These are phyloP conservation scores for Pseudomugil tenellus DNA, from an alignment of 2,797 vertebrate species.

Conservation along the genomic window DNA sequence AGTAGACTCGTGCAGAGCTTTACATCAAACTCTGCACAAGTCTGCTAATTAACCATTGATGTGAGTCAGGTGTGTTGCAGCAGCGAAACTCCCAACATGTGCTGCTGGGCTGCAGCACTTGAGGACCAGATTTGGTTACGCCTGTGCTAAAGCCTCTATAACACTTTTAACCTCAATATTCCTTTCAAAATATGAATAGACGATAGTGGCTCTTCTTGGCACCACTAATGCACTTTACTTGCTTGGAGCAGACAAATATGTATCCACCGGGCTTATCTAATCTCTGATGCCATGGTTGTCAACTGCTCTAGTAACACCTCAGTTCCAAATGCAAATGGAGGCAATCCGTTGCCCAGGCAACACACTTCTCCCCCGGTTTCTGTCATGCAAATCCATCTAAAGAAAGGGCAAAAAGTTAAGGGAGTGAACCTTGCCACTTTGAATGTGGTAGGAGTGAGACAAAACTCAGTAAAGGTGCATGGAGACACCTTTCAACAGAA, in stretches of 20 bases:
- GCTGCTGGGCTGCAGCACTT: slow-evolving; percentile 17
- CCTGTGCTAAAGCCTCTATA: slow-evolving; percentile 29
- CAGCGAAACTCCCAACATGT: too few species aligned
- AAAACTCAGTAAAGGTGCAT: slow-evolving; percentile 50
- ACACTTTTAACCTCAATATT: slow-evolving; percentile 17
- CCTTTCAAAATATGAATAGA: slow-evolving; percentile 38
- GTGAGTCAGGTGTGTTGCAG: too few species aligned
- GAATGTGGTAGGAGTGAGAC: slow-evolving; percentile 60
- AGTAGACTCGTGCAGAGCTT: too few species aligned
- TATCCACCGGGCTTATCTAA: slow-evolving; percentile 69
- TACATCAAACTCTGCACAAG: too few species aligned
- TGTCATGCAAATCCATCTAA: slow-evolving; percentile 80
- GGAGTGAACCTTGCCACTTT: slow-evolving; percentile 73
- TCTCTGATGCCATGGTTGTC: slow-evolving; percentile 73
- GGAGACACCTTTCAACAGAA: slow-evolving; percentile 49
- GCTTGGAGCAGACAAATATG: slow-evolving; percentile 60
- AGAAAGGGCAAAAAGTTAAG: slow-evolving; percentile 80
- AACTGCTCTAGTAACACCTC: slow-evolving; percentile 77
- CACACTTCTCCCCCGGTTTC: slow-evolving; percentile 75
- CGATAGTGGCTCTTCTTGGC: slow-evolving; percentile 46
- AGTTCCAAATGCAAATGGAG: slow-evolving; percentile 78
- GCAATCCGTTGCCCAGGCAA: slow-evolving; percentile 82
- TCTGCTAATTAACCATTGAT: too few species aligned
- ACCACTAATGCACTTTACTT: slow-evolving; percentile 50
- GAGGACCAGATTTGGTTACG: slow-evolving; percentile 21